Conservation (phyloP, 2,888 invertebrate species). For the Trypoxylon attenuatum region DNA sequence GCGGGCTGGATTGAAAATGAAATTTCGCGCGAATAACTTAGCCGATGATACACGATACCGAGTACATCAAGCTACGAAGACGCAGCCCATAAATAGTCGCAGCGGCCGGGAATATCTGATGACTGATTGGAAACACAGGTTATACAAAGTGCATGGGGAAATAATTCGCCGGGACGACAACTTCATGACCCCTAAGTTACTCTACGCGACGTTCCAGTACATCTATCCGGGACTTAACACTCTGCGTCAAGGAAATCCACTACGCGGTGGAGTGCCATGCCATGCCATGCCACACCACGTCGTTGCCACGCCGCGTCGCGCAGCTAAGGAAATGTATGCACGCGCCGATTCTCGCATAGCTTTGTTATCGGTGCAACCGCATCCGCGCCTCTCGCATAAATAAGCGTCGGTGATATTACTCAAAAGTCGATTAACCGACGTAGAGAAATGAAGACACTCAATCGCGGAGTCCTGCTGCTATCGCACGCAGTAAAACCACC, state of each 20-base stretch:
- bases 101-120: conserved; percentile 40
- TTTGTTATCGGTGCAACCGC: conserved; percentile 47
- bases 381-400: conserved; percentile 43
- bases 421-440: conserved; percentile 42
- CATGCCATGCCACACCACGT: too few relatives aligned
- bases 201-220: conserved; percentile 41
- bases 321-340: conserved; percentile 26
- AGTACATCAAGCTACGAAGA: conserved; percentile 24
- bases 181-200: conserved; percentile 49
- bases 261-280: neutral
- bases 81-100: conserved; percentile 30
- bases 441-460: conserved; percentile 20
- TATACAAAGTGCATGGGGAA: conserved; percentile 43
- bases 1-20: conserved; percentile 37
- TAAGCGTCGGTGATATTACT: conserved; percentile 30
- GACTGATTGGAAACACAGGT: conserved; percentile 53
- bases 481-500: neutral
- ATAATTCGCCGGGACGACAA: conserved; percentile 54
- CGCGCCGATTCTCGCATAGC: conserved; percentile 42
- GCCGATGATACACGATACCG: conserved; percentile 29
- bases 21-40: conserved; percentile 44
- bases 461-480: conserved; percentile 5
- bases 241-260: conserved; percentile 47
- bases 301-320: neutral
- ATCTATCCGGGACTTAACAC: conserved; percentile 48